Evolutionary conservation across 2,888 invertebrate species (phyloP), one percentile per base, ranked within the genome.

Genomic region (Ophion obscuratus): DNA sequence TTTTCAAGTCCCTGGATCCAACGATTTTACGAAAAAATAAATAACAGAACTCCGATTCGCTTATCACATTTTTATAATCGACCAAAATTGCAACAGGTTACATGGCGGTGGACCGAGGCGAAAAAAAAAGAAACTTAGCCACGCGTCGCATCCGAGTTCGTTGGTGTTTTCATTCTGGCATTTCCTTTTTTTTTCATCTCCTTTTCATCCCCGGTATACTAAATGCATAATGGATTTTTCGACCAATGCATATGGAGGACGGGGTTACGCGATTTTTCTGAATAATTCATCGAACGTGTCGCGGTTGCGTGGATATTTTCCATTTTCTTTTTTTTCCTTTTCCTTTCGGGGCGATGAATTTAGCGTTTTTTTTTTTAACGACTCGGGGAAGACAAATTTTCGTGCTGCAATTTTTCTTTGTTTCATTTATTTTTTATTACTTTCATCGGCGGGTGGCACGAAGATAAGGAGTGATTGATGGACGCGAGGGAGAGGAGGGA

Each of bases 161-260:
- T 66, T 66, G 36, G 57, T 36, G 47, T 64, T 75, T 77, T 59
- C 59, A n/a, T 17, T 68, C 62, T 47, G 9, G 7, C 40, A 40
- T 40, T 71, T 47, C 47, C 62, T 17, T 66, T 73, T 68, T 61
- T 17, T 27, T 78, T 47, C 68, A 59, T 68, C 27, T 62, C 5
- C 31, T 40, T 40, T 40, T 40, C 40, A 40, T 40, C 40, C 3
- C 24, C 36, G 20, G n/a, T n/a, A n/a, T 36, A 68, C 47, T 40
- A 71, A 80, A 71, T 71, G 53, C 79, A 80, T 80, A 80, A 80
- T 71, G 71, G 64, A 80, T 80, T 80, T 80, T 78, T 64, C 53
- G n/a, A 17, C 27, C 67, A 17, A 77, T 68, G 67, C 77, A 77
- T 75, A 68, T 80, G 57, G 17, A 57, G 53, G 53, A 24, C 14